Evolutionary conservation across 1,140 invertebrate species (phyloP).

Genomic region (Conus betulinus): DNA sequence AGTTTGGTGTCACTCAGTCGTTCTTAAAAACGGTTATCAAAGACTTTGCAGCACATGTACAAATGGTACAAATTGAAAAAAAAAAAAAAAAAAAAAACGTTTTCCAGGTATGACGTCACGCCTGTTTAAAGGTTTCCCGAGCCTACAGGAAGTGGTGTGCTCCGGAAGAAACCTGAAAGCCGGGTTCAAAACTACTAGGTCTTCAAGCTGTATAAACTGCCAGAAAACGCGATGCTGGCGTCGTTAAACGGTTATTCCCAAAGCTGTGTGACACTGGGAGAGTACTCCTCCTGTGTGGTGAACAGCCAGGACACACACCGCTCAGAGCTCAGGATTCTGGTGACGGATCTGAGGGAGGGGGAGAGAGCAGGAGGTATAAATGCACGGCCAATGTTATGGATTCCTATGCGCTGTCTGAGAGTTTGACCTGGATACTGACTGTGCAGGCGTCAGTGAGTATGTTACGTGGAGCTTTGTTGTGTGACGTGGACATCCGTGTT

Average conservation of each 20-base stretch:
- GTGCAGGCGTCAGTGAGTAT: slow-evolving; percentile 25
- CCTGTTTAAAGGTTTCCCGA: slow-evolving; percentile 16
- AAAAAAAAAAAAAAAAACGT: no score
- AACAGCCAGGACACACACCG: neutral
- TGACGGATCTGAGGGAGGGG: slow-evolving; percentile 19
- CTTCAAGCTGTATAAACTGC: neutral
- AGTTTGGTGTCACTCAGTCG: no score
- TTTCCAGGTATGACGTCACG: slow-evolving; percentile 20
- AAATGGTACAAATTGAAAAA: no score
- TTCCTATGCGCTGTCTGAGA: neutral
- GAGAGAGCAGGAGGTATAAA: slow-evolving; percentile 11
- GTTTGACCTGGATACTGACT: neutral
- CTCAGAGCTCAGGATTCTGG: slow-evolving; percentile 15
- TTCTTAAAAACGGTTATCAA: no score
- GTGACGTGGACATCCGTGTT: no score
- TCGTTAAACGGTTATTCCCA: slow-evolving; percentile 19
- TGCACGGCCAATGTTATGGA: slow-evolving; percentile 3
- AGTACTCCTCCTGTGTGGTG: slow-evolving; percentile 17
- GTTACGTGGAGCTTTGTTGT: no score
- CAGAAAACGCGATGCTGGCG: slow-evolving; percentile 9
- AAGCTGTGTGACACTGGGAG: slow-evolving; percentile 5
- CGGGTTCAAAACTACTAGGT: neutral
- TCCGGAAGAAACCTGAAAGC: slow-evolving; percentile 5
- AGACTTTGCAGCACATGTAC: no score
- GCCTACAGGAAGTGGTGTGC: slow-evolving; percentile 31